Conservation (phyloP, 1,140 invertebrate species). For the Steinernema khuongi region DNA sequence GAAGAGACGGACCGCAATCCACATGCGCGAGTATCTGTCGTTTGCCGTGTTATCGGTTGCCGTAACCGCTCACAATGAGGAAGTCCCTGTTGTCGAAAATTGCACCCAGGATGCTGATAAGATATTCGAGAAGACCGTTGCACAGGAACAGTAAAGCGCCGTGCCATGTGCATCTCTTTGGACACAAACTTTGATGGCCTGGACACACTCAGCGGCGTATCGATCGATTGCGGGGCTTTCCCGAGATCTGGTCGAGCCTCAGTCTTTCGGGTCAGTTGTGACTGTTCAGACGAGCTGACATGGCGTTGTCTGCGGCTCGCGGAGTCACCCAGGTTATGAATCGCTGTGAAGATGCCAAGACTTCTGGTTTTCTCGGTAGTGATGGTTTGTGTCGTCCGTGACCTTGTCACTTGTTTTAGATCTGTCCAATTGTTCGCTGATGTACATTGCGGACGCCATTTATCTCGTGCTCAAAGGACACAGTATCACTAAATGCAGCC, state of each 20-base stretch:
- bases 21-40: background rate
- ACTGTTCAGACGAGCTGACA: background rate
- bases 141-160: background rate
- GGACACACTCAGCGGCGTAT: background rate
- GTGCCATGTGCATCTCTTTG: background rate
- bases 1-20: conserved; percentile 4
- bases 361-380: conserved; percentile 46
- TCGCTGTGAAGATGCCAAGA: conserved; percentile 48
- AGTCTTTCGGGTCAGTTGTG: background rate
- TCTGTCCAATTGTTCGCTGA: conserved; percentile 47
- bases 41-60: background rate
- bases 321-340: conserved; percentile 51
- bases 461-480: conserved; percentile 45
- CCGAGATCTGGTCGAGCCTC: background rate
- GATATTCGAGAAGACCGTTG: background rate
- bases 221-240: background rate
- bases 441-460: conserved; percentile 50
- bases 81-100: background rate
- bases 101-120: conserved; percentile 3
- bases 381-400: background rate
- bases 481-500: conserved; percentile 43
- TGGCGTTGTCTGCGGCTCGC: conserved; percentile 39
- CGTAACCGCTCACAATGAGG: background rate
- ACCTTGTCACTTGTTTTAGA: conserved; percentile 31
- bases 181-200: background rate